Base-by-base conservation (phyloP, 2,797 vertebrate species). In the Gymnoscopelus braueri region DNA sequence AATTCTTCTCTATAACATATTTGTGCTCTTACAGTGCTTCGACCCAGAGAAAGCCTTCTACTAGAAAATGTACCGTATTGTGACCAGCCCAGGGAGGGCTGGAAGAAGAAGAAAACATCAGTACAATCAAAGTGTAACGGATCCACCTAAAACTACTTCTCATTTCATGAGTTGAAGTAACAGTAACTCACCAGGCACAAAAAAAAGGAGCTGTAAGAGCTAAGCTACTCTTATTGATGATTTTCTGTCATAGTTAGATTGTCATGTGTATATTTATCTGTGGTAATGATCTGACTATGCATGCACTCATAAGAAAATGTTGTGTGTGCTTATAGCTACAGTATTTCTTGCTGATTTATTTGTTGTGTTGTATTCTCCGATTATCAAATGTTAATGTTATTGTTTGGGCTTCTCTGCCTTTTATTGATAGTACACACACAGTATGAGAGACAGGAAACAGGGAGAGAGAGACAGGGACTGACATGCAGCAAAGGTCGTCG, bases 1-100 rank as follows among this genome's bases (percentile, higher is more conserved):
- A 9, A 60, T 53, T 10, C 23, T 9, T 14, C 11, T 32, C 14
- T 65, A 4, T 66, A 44, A 44, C 39, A 10, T 29, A 54, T 59
- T n/a, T 12, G 74, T 3, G 49, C 11, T 58, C n/a, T 35, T 24
- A 12, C 77, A 94, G 94, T 89, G 74, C 89, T 95, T 52, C 88
- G 92, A 50, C 93, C 94, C 35, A 88, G 94, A 74, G 78, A 93
- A 9, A 75, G 59, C 29, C 89, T 90, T 44, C 70, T 95, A 0
- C 76, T 94, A 54, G 93, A 95, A 79, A 95, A 95, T 26, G 89
- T 93, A 4, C 94, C 94, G 0, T 95, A 91, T 80, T 89, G 87
- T 83, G 93, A 95, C 63, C 58, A 89, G 55, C 93, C 93, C 19
- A 87, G 87, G 63, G 5, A 5, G 2, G 35, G 7, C 35, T 39